phyloP scores from a whole-genome alignment of 1,140 invertebrate genomes.

The Brachionus asplanchnoidis region DNA sequence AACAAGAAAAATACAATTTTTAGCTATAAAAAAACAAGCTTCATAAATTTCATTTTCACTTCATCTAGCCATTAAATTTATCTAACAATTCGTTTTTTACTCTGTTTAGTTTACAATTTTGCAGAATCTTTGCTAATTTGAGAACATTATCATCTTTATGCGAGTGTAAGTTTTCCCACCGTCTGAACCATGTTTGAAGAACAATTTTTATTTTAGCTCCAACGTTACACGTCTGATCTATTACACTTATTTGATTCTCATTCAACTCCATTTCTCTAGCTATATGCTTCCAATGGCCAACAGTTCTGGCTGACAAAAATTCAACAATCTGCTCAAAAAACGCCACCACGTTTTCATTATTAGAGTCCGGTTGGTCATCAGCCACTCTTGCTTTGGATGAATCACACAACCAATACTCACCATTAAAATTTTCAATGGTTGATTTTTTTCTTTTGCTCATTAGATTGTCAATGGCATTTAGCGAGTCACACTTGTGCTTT shows the following conservation, averaged over 20 bases:
- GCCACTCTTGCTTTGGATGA: neutral
- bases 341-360: neutral
- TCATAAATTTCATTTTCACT: neutral
- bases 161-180: neutral
- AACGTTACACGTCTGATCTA: neutral
- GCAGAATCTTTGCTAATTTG: neutral
- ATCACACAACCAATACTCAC: slow-evolving; percentile 13
- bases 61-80: neutral
- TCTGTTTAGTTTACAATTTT: slow-evolving; percentile 13
- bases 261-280: slow-evolving; percentile 34
- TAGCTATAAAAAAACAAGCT: neutral
- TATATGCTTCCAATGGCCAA: slow-evolving; percentile 25
- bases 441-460: slow-evolving; percentile 9
- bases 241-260: slow-evolving; percentile 20
- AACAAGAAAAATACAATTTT: neutral
- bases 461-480: neutral
- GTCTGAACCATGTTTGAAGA: neutral
- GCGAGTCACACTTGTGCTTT: slow-evolving; percentile 20
- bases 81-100: slow-evolving; percentile 11
- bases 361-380: slow-evolving; percentile 10
- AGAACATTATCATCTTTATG: neutral
- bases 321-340: neutral
- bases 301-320: neutral
- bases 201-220: neutral
- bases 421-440: neutral